Base-by-base conservation (phyloP, 2,888 invertebrate genomes). In the Pseudeuparius sepicola region DNA sequence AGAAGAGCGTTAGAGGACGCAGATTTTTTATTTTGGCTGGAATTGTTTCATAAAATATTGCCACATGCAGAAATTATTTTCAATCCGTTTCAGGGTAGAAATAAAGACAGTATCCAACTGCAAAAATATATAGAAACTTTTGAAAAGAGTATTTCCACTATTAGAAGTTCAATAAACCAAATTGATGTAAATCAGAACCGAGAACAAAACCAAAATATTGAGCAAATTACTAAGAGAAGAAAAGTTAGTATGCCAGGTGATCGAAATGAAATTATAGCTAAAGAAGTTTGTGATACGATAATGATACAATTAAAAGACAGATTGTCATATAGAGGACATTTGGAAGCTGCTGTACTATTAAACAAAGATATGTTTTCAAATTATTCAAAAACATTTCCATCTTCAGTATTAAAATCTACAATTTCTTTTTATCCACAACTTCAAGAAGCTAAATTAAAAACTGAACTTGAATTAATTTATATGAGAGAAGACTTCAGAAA, bases 11-110 rank as follows among this genome's bases (percentile, higher is more conserved):
- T 34, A 9, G 33, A 37, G 13, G 37, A 37, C 27, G 7, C 26
- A 14, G 9, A 34, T 14, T 37, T 37, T 37, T 26, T 37, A 20
- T 33, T 37, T 27, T 37, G 37, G 37, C 27, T 37, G 26, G 23
- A 26, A 4, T 29, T 39, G 14, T 39, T 39, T 14, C 30, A 39
- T 15, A 39, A 35, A 11, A 26, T 35, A 4, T 30, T 39, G 14
- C 39, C 39, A 3, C 38, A 30, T 10, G 34, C 35, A 18, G 35
- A 39, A 9, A 20, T 11, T 5, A 14, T 39, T 6, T 35, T 26
- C 15, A 39, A 35, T 30, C 39, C 31, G 14, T 31, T 37, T 16
- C n/a, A n/a, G n/a, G n/a, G n/a, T n/a, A 31, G 23, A 15, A 3
- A 35, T 5, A 20, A 11, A 9, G 39, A 30, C 17, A 16, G 35